These are phyloP conservation scores for Coranthus polyacanthus DNA, from an alignment of 2,797 vertebrate genomes.

Conservation along the genomic window DNA sequence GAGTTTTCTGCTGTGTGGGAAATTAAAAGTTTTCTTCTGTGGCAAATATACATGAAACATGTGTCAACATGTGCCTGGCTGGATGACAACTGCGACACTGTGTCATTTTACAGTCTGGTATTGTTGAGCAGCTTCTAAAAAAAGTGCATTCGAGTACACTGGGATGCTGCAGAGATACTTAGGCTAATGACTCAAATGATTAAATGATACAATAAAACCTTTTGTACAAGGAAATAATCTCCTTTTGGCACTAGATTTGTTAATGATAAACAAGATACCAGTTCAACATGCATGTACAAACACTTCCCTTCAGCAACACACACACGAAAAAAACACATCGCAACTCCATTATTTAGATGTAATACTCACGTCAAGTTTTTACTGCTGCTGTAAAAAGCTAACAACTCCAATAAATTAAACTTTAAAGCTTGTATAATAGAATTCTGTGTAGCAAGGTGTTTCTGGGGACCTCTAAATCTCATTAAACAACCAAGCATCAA, in stretches of 20 bases:
- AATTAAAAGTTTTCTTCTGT: constrained; percentile 62
- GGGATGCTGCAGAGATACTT: constrained; percentile 17
- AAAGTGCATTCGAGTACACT: constrained; percentile 15
- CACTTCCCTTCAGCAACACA: constrained; percentile 8
- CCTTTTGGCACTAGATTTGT: constrained; percentile 15
- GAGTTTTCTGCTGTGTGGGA: constrained; percentile 48
- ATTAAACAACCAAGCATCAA: constrained; percentile 63
- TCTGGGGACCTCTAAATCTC: constrained; percentile 58
- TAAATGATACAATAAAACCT: constrained; percentile 26
- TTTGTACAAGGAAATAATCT: background rate
- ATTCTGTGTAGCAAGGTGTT: constrained; percentile 33
- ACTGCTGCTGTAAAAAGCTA: constrained; percentile 63
- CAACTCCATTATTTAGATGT: constrained; percentile 42
- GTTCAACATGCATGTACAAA: constrained; percentile 8
- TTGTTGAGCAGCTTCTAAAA: constrained; percentile 16
- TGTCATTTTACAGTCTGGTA: constrained; percentile 14
- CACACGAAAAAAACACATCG: constrained; percentile 16
- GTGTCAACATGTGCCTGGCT: constrained; percentile 48
- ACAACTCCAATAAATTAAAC: constrained; percentile 62
- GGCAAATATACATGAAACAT: constrained; percentile 37
- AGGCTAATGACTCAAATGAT: constrained; percentile 31
- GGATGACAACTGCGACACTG: constrained; percentile 41
- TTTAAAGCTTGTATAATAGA: constrained; percentile 50
- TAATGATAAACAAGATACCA: constrained; percentile 3
- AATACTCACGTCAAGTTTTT: constrained; percentile 57